Percentiles rank a stretch among this genome's conserved stretches.
Evolutionary conservation across 1,140 invertebrate genomes (phyloP).

Genomic region (Muscidifurax raptorellus): DNA sequence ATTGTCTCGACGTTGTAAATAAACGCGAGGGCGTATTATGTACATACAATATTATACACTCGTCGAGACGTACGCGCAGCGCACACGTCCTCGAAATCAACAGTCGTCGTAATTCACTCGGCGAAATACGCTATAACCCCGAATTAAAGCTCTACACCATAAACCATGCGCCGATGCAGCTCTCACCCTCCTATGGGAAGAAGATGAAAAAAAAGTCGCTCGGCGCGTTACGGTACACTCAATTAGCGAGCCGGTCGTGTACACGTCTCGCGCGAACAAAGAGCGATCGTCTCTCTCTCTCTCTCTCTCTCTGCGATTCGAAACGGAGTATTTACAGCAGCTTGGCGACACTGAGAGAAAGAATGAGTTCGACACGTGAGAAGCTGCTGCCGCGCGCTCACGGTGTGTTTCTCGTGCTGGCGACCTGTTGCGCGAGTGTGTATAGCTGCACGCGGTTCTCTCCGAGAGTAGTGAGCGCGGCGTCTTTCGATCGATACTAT

Average conservation of each 20-base stretch:
- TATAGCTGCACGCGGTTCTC: no score
- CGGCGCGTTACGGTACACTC: background rate
- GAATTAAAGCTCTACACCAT: background rate
- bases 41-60: background rate
- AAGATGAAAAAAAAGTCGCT: background rate
- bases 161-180: background rate
- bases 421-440: conserved; percentile 12
- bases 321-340: background rate
- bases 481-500: no score
- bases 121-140: background rate
- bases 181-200: background rate
- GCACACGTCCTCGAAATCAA: background rate
- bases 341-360: background rate
- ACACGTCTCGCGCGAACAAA: background rate
- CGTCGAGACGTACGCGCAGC: no score
- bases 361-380: background rate
- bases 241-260: background rate
- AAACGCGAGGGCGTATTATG: background rate
- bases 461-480: no score
- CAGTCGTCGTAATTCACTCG: background rate
- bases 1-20: no score
- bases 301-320: background rate
- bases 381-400: background rate
- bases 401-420: conserved; percentile 5
- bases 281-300: background rate